Conservation (phyloP, 2,888 invertebrate genomes). For the Drosophila putrida region DNA sequence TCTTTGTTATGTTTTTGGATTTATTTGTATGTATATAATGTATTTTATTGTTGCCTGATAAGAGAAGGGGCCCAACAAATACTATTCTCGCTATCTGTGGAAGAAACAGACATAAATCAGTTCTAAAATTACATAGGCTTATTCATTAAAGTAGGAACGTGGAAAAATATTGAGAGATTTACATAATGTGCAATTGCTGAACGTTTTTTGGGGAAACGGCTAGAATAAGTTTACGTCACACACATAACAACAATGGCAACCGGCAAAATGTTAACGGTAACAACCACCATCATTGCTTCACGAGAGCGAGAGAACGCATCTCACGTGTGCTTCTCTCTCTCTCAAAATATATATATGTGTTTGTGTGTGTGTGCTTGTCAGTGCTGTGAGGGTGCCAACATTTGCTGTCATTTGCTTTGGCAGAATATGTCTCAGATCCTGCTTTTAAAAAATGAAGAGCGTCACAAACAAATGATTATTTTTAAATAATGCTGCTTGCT, state of each 20-base stretch:
- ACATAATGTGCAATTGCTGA: conserved; percentile 43
- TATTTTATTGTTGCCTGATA: conserved; percentile 48
- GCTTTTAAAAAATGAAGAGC: conserved; percentile 23
- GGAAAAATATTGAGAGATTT: conserved; percentile 24
- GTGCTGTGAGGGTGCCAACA: conserved; percentile 49
- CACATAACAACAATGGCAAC: conserved; percentile 44
- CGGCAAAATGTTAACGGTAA: conserved; percentile 73
- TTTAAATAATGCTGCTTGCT: conserved; percentile 35
- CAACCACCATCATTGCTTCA: conserved; percentile 59
- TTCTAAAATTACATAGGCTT: not conserved
- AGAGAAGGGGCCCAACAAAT: conserved; percentile 29
- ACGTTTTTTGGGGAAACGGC: conserved; percentile 27
- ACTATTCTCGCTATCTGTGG: conserved; percentile 43
- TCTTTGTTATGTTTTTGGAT: conserved; percentile 67
- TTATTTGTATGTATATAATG: conserved; percentile 34
- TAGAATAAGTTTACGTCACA: conserved; percentile 58
- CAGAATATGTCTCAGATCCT: conserved; percentile 40
- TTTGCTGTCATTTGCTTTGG: conserved; percentile 30
- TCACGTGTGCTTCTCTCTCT: conserved; percentile 36
- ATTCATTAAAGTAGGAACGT: conserved; percentile 2
- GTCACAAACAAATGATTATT: conserved; percentile 31
- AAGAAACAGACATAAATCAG: conserved; percentile 53
- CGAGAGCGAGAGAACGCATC: conserved; percentile 33
- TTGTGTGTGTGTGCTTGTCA: conserved; percentile 15
- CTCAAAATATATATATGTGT: too few species aligned